phyloP scores from a whole-genome alignment of 2,113 vertebrate species.

The Epinephelus fuscoguttatus region DNA sequence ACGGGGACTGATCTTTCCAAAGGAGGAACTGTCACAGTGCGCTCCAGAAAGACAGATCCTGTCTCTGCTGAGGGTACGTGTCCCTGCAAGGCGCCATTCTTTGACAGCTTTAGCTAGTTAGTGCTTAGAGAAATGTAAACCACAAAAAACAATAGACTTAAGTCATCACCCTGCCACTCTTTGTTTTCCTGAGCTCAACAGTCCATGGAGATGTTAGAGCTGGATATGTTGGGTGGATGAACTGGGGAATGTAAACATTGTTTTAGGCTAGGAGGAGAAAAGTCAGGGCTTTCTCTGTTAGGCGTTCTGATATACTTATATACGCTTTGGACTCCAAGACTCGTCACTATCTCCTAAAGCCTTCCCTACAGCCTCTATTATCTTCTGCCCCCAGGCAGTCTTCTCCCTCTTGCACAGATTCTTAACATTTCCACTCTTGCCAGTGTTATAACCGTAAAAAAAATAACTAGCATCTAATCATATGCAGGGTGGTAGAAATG shows the following conservation, averaged over 20 bases:
- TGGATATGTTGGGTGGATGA: conserved; percentile 49
- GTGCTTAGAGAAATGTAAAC: conserved; percentile 49
- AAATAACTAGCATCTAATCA: conserved; percentile 55
- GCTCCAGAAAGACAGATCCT: conserved; percentile 91
- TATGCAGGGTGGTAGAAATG: conserved; percentile 51
- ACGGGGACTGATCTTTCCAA: conserved; percentile 92
- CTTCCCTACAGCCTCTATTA: conserved; percentile 55
- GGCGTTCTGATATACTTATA: conserved; percentile 15
- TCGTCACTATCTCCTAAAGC: conserved; percentile 33
- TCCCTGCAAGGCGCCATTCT: conserved; percentile 9
- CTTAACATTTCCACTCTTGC: conserved; percentile 34
- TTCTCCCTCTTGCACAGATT: conserved; percentile 12
- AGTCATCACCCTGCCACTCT: conserved; percentile 51
- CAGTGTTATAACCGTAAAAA: conserved; percentile 50
- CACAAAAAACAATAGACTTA: conserved; percentile 57
- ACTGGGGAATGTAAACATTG: conserved; percentile 75
- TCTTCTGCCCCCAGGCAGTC: conserved; percentile 53
- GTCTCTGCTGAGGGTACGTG: conserved; percentile 91
- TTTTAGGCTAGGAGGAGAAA: conserved; percentile 27
- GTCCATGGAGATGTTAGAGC: conserved; percentile 34
- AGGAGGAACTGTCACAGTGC: conserved; percentile 89
- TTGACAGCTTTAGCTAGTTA: conserved; percentile 30
- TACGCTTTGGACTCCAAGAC: conserved; percentile 43
- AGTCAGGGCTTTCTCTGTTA: conserved; percentile 17
- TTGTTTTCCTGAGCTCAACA: conserved; percentile 59